phyloP scores from a whole-genome alignment of 2,797 vertebrate genomes.

The Bucorvus abyssinicus region DNA sequence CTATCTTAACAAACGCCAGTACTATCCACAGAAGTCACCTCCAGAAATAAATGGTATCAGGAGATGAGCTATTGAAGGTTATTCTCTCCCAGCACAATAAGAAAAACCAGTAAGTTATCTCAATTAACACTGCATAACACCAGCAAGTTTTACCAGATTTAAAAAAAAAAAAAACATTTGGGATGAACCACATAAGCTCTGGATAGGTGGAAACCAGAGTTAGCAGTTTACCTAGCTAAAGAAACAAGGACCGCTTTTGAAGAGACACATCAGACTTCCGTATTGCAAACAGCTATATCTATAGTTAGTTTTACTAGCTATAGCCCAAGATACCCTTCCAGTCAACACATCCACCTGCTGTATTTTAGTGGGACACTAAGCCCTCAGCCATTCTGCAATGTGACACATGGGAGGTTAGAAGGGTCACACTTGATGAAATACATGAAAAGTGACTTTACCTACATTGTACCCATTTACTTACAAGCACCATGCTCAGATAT shows the following conservation, averaged over 20 bases:
- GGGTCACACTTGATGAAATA: neutral
- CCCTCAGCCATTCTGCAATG: neutral
- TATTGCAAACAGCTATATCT: neutral
- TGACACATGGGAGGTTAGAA: neutral
- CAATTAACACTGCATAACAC: neutral
- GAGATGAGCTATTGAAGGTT: neutral
- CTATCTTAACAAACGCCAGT: neutral
- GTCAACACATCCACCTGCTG: neutral
- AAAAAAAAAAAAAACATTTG: neutral
- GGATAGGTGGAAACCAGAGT: neutral
- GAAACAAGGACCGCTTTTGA: neutral
- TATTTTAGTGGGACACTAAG: neutral
- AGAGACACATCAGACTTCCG: neutral
- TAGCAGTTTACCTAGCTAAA: neutral
- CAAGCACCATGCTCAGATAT: neutral
- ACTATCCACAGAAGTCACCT: neutral
- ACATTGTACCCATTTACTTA: neutral
- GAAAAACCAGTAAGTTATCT: neutral
- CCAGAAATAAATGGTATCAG: neutral
- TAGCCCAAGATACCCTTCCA: neutral
- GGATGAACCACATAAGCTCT: neutral
- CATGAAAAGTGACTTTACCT: neutral
- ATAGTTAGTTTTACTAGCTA: neutral
- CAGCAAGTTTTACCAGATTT: neutral
- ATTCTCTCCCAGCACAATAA: neutral